Base-by-base conservation (phyloP, 2,113 vertebrate species). In the Mobula hypostoma region DNA sequence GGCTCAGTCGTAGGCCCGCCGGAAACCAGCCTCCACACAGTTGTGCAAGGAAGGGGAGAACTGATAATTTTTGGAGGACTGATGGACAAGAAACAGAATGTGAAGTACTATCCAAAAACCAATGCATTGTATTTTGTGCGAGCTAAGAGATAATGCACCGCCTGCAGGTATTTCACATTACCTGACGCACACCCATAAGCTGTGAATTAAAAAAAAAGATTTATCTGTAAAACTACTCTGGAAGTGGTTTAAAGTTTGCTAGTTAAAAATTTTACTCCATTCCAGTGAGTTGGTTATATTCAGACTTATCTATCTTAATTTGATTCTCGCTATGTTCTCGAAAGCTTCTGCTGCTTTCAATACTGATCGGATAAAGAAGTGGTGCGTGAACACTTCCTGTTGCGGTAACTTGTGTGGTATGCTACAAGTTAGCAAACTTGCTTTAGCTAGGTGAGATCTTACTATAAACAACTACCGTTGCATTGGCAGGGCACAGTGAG, bases 81-180 rank as follows among this genome's bases (percentile, higher is more conserved):
- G 94, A 99, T 99, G 98, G 99, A 99, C 98, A 99, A 99, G 97
- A 99, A 99, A 96, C 99, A 99, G 96, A 99, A 99, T 95, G 98
- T 99, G 94, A 99, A 99, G 96, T 99, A 99, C 95, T 99, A 99
- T 95, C 99, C 99, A 95, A 99, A 99, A 98, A 99, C 98, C 94
- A 99, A 99, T 94, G 99, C 99, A 97, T 98, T 99, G 98, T 99
- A 99, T 97, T 99, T 99, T 95, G 99, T 99, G 94, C 97, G 98
- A 70, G 99, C 99, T 63, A 99, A 99, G 96, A 99, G 99, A 98
- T 99, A 98, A 98, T 98, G 96, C 95, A 76, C 68, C 70, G 70
- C 70, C 91, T 74, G 36, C 27, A 93, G 70, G 68, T 93, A 72
- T 93, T 93, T 74, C 91, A 93, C 91, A 48, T 74, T 74, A 76